phyloP scores from a whole-genome alignment of 37 sponge, comb jelly and placozoan species.

The Axinella damicornis region DNA sequence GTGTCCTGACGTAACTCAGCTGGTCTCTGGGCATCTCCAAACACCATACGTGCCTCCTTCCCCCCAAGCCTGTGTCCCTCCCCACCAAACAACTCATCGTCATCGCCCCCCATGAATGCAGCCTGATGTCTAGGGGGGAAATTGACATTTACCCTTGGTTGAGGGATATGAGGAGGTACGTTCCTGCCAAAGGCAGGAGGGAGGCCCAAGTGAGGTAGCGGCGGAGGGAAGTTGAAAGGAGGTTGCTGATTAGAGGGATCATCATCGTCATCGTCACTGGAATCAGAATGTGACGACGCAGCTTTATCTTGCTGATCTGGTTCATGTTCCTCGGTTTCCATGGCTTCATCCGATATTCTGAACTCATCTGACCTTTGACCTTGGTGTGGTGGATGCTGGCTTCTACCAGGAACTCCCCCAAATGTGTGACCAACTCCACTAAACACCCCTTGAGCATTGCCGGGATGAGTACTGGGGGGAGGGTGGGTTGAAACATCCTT shows the following conservation, averaged over 20 bases:
- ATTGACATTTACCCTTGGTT: background rate
- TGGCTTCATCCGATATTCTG: slow-evolving; percentile 1
- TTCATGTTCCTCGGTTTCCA: background rate
- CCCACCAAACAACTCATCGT: slow-evolving; percentile 20
- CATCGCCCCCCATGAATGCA: background rate
- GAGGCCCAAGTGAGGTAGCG: background rate
- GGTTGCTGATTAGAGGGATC: slow-evolving; percentile 4
- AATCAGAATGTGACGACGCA: slow-evolving; percentile 1
- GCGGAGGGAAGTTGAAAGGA: background rate
- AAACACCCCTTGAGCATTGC: no score
- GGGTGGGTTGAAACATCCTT: no score
- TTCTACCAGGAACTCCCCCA: no score
- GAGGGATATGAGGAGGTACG: background rate
- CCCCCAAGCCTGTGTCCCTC: slow-evolving; percentile 64
- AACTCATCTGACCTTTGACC: no score
- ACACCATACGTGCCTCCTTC: slow-evolving; percentile 11
- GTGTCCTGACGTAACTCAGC: background rate
- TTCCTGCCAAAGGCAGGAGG: background rate
- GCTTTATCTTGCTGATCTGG: no score
- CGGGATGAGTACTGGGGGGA: no score
- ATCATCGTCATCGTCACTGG: slow-evolving; percentile 38
- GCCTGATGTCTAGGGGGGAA: background rate
- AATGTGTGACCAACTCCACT: no score
- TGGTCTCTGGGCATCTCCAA: background rate
- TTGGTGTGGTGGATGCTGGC: no score